These are phyloP conservation scores for Fistularia commersonii DNA, from an alignment of 2,797 vertebrate genomes.

Conservation along the genomic window DNA sequence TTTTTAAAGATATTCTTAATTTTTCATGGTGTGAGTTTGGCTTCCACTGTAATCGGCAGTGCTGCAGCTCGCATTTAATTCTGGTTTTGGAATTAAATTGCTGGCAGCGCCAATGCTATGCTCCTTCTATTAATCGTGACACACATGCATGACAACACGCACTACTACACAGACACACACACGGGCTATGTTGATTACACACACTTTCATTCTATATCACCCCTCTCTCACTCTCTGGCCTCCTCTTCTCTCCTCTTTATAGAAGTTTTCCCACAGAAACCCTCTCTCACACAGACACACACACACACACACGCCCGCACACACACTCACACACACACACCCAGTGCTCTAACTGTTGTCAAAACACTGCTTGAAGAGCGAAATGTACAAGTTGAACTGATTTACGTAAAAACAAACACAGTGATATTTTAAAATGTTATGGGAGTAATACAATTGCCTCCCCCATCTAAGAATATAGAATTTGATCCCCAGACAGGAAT, in stretches of 20 bases:
- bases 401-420: slow-evolving; percentile 13
- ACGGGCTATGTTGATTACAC: too few species aligned
- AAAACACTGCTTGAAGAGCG: slow-evolving; percentile 14
- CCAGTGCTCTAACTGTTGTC: slow-evolving; percentile 18
- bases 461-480: neutral
- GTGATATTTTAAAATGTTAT: neutral
- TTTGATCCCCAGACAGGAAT: slow-evolving; percentile 2
- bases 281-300: neutral
- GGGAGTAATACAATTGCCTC: slow-evolving; percentile 2
- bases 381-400: neutral
- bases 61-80: too few species aligned
- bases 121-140: too few species aligned
- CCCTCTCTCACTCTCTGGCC: neutral
- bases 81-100: too few species aligned
- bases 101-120: too few species aligned
- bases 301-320: too few species aligned
- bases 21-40: too few species aligned
- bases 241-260: neutral
- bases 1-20: too few species aligned
- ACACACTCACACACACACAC: too few species aligned
- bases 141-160: neutral
- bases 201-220: neutral
- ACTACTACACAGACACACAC: neutral
- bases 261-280: neutral
- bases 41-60: too few species aligned